Evolutionary conservation across 2,888 invertebrate genomes (phyloP), one percentile per base, ranked within the genome.

Genomic region (Cenopis cana): DNA sequence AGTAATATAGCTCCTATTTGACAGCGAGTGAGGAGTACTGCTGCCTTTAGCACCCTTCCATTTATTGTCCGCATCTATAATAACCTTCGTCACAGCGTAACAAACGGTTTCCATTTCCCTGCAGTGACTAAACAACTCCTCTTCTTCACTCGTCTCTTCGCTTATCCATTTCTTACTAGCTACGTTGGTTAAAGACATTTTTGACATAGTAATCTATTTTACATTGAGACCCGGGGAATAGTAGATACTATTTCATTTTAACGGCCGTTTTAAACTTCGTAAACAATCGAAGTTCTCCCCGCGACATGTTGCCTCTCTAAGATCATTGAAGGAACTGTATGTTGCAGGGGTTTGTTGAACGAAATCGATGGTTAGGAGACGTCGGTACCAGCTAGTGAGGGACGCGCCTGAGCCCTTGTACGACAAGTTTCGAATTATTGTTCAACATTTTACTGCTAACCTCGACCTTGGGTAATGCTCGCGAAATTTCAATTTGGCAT

Each of bases 151-250:
- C 1, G 89, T 89, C 79, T 95, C 94, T 62, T 93, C 87, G 74
- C 94, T 94, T 24, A 95, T 88, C 95, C 95, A 95, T 87, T 90
- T 91, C 74, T 88, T 91, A 74, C 82, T 85, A 38, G 83, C 80
- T 67, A 87, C 79, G 83, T 86, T 90, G 73, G 78, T 81, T 49
- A 86, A 76, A 67, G 82, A 79, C 88, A 90, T 90, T 75, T 77
- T 83, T 18, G 60, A 50, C 65, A 46, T 46, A 8, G 20, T 41
- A 41, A 41, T 41, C 41, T 41, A 46, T 46, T 46, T n/a, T 14
- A 41, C 41, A 8, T 46, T n/a, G n/a, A 29, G 11, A 52, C 5
- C 12, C 10, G n/a, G 24, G 8, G 18, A 9, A 14, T 18, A 11
- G 14, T 33, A 33, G 5, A 0, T 33, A 33, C 33, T 55, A 66